A percentile compares a stretch with the other conserved stretches of the same genome.
Conservation (phyloP, 2,888 invertebrate species). For the Limnephilus lunatus region DNA sequence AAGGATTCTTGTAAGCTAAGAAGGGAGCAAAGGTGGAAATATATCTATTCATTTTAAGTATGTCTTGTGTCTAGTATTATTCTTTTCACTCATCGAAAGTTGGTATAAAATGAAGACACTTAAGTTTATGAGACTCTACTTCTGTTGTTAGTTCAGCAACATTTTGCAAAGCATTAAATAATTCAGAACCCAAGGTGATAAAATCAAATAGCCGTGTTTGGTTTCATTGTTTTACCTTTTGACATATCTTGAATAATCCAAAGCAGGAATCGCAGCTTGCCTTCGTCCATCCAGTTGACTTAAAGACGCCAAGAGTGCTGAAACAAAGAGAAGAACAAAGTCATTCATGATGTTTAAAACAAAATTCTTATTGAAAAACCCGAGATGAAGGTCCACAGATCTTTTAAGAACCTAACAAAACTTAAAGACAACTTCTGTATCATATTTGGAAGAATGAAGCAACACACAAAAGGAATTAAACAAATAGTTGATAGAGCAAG, state of each 20-base stretch:
- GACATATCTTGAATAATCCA: constrained; percentile 93
- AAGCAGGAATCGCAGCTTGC: constrained; percentile 81
- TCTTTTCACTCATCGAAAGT: too few species aligned
- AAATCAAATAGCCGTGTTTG: background rate
- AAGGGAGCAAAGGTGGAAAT: constrained; percentile 9
- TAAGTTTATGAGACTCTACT: background rate
- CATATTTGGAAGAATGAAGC: background rate
- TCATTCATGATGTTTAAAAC: background rate
- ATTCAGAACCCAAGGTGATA: background rate
- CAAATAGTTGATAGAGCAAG: background rate
- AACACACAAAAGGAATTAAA: background rate
- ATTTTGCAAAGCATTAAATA: background rate
- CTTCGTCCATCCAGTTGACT: constrained; percentile 76
- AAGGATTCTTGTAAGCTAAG: background rate
- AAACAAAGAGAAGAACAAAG: constrained; percentile 61
- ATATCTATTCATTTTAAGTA: too few species aligned
- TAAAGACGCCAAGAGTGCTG: constrained; percentile 76
- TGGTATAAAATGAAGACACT: background rate
- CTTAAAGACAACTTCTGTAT: background rate
- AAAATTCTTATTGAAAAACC: background rate
- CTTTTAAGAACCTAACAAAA: background rate
- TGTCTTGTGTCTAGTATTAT: too few species aligned
- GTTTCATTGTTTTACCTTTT: constrained; percentile 77
- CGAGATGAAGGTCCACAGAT: background rate
- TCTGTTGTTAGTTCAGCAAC: background rate